phyloP scores from a whole-genome alignment of 2,113 vertebrate species.

The Ptilonorhynchus violaceus region DNA sequence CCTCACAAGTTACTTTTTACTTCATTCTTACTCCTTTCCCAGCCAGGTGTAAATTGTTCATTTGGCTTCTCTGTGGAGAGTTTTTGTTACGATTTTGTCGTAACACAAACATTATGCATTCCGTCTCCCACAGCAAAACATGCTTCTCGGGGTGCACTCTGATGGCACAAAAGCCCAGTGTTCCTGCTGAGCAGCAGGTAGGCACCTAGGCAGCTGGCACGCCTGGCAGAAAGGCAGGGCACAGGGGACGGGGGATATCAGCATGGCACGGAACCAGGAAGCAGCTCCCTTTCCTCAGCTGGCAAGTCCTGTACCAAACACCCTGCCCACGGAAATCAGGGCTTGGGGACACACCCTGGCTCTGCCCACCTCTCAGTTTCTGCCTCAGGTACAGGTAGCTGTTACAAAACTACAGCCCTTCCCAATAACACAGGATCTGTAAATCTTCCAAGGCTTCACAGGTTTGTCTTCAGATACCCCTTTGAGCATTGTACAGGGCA shows the following conservation, averaged over 20 bases:
- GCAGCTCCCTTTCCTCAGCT: not conserved
- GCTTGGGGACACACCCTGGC: not conserved
- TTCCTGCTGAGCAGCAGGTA: not conserved
- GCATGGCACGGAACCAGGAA: not conserved
- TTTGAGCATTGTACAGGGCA: not conserved
- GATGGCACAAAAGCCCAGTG: not conserved
- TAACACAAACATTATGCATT: too few relatives aligned
- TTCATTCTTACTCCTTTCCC: not conserved
- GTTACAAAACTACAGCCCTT: not conserved
- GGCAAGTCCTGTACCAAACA: not conserved
- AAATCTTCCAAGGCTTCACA: not conserved
- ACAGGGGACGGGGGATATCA: fast-evolving
- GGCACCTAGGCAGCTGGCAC: too few relatives aligned
- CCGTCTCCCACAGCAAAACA: fast-evolving
- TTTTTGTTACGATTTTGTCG: not conserved
- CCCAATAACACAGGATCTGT: not conserved
- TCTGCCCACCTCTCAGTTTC: not conserved
- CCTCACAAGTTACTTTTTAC: not conserved
- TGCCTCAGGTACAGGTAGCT: not conserved
- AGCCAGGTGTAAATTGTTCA: fast-evolving
- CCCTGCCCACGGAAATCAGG: not conserved
- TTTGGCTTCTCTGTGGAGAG: not conserved
- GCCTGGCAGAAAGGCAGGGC: not conserved
- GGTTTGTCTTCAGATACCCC: not conserved
- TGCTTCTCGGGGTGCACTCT: fast-evolving